These are phyloP conservation scores for Drosophila guanche DNA, from an alignment of 1,140 invertebrate species.

Conservation along the genomic window DNA sequence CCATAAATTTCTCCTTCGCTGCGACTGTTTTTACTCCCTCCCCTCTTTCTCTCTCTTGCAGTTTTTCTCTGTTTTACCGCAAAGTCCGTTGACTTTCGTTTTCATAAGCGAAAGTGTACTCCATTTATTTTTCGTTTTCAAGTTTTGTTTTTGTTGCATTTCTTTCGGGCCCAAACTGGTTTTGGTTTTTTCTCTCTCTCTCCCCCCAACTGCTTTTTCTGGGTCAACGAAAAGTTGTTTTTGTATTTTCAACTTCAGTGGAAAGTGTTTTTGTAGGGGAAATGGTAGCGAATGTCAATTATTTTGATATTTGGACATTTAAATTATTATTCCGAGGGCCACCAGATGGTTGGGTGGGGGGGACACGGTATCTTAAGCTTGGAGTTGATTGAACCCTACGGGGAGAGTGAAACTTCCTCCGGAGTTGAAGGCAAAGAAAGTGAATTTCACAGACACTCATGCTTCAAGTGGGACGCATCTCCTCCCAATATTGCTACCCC, in stretches of 20 bases:
- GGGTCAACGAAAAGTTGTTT: slow-evolving; percentile 65
- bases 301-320: slow-evolving; percentile 72
- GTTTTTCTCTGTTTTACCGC: slow-evolving; percentile 22
- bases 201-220: slow-evolving; percentile 52
- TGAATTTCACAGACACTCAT: slow-evolving; percentile 59
- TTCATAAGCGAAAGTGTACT: slow-evolving; percentile 82
- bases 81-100: slow-evolving; percentile 81
- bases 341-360: background rate
- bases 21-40: slow-evolving; percentile 46
- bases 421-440: slow-evolving; percentile 69
- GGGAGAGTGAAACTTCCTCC: slow-evolving; percentile 51
- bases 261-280: slow-evolving; percentile 62
- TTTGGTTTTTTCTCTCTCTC: slow-evolving; percentile 36
- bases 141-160: slow-evolving; percentile 67
- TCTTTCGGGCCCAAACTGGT: slow-evolving; percentile 54
- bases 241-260: slow-evolving; percentile 26
- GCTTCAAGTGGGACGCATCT: slow-evolving; percentile 52
- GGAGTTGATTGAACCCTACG: slow-evolving; percentile 62
- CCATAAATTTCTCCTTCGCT: slow-evolving; percentile 77
- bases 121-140: slow-evolving; percentile 75
- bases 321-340: slow-evolving; percentile 52
- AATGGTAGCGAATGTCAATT: slow-evolving; percentile 63
- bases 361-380: background rate
- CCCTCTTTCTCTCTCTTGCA: slow-evolving; percentile 2
- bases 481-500: background rate